Evolutionary conservation across 2,113 vertebrate genomes (phyloP), one percentile per base, ranked within the genome.

Genomic region (Motacilla alba): DNA sequence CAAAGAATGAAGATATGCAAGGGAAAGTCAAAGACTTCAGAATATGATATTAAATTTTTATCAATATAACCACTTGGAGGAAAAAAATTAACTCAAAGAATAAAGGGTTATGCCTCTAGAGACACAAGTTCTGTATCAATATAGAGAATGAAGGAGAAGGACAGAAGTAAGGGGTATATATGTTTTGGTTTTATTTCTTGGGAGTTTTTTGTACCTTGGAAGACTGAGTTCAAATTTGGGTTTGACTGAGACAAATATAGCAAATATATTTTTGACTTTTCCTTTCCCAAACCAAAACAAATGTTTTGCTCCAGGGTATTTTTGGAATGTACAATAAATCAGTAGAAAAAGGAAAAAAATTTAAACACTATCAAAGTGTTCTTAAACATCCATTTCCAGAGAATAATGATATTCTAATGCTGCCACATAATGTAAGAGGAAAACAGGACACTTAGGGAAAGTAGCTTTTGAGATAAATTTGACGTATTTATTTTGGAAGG

Each of bases 221-320:
- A 94, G 66, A 56, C 41, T 39, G 70, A 83, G 44, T 92, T 94
- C 52, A 92, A 82, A 81, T 93, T 85, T 96, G 58, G 28, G 33
- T 60, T 68, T 96, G 91, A 92, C 94, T 81, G 93, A 95, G 93
- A 90, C 80, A 89, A 94, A 96, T 87, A 96, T 60, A 92, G 93
- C 63, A 92, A 94, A 94, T 93, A 94, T 87, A 85, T 93, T 93
- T 96, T 80, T 55, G 55, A 64, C 70, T 94, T 90, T 81, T 96
- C 68, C 41, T 94, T 85, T 89, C 44, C 62, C 69, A 89, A 94
- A 89, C 67, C 69, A 62, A 94, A 94, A 52, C 77, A 94, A 96
- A 95, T 94, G 59, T 96, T 96, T 96, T 87, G 76, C 92, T 97
- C 55, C 67, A 85, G 94, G 95, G 67, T 69, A 44, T 92, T 78